A percentile compares a stretch with the other conserved stretches of the same genome.
phyloP scores from a whole-genome alignment of 2,113 vertebrate species.

The Sphyrna mokarran region DNA sequence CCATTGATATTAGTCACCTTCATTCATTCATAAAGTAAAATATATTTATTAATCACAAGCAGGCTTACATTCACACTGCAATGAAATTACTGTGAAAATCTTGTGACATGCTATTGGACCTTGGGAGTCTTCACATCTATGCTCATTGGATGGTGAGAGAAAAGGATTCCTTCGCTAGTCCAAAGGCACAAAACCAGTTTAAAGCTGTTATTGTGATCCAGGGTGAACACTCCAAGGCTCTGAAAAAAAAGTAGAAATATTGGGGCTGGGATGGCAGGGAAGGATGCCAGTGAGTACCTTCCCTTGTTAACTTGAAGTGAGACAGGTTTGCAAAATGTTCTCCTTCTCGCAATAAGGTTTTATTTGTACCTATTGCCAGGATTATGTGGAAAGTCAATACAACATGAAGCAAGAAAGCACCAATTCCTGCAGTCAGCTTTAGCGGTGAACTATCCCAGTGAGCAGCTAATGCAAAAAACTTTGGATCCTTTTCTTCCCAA shows the following conservation, averaged over 20 bases:
- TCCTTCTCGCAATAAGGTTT: not conserved
- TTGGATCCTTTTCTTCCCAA: not conserved
- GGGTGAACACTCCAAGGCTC: not conserved
- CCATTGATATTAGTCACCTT: not conserved
- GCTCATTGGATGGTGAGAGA: not conserved
- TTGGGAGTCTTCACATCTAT: not conserved
- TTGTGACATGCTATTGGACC: not conserved
- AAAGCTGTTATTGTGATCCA: not conserved
- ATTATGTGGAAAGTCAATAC: not conserved
- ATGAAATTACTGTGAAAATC: no score
- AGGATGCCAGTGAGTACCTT: not conserved
- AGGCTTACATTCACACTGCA: no score
- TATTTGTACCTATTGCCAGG: not conserved
- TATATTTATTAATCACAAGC: no score
- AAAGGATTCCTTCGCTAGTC: not conserved
- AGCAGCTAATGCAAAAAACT: not conserved
- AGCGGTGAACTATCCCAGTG: not conserved
- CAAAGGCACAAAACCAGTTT: not conserved
- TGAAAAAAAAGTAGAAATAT: not conserved
- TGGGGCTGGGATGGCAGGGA: no score
- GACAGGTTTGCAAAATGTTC: not conserved
- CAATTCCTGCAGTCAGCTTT: not conserved
- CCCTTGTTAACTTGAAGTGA: no score
- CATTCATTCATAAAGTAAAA: not conserved
- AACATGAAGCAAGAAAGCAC: not conserved